Evolutionary conservation across 2,888 invertebrate species (phyloP).

Genomic region (Polydrusus cervinus): DNA sequence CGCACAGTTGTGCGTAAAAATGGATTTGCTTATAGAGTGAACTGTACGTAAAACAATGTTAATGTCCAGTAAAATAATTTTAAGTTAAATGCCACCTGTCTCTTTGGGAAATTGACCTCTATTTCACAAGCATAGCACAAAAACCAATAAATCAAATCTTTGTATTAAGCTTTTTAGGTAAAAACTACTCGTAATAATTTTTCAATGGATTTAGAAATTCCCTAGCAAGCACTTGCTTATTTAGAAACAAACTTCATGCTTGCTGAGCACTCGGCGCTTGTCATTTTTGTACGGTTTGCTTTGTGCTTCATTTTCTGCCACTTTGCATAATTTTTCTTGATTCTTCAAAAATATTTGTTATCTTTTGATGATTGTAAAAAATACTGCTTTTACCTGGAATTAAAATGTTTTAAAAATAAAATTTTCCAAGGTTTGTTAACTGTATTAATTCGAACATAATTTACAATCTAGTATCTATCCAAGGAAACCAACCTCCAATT

Average conservation of each 20-base stretch:
- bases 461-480: too few relatives aligned
- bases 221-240: slow-evolving; percentile 1
- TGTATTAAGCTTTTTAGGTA: not conserved
- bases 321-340: not conserved
- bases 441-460: too few relatives aligned
- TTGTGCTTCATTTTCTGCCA: not conserved
- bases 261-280: not conserved
- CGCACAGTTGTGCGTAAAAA: too few relatives aligned
- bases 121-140: not conserved
- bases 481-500: too few relatives aligned
- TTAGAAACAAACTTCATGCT: not conserved
- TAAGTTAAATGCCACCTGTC: too few relatives aligned
- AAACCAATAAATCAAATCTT: not conserved
- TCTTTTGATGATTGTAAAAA: not conserved
- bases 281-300: not conserved
- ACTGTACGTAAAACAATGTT: too few relatives aligned
- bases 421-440: too few relatives aligned
- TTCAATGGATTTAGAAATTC: not conserved
- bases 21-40: too few relatives aligned
- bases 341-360: not conserved
- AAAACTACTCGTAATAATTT: not conserved
- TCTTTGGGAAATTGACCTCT: too few relatives aligned
- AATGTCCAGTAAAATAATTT: too few relatives aligned
- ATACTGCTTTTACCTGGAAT: not conserved
- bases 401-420: too few relatives aligned